These are phyloP conservation scores for Hetaerina americana DNA, from an alignment of 1,140 invertebrate species.

Conservation along the genomic window DNA sequence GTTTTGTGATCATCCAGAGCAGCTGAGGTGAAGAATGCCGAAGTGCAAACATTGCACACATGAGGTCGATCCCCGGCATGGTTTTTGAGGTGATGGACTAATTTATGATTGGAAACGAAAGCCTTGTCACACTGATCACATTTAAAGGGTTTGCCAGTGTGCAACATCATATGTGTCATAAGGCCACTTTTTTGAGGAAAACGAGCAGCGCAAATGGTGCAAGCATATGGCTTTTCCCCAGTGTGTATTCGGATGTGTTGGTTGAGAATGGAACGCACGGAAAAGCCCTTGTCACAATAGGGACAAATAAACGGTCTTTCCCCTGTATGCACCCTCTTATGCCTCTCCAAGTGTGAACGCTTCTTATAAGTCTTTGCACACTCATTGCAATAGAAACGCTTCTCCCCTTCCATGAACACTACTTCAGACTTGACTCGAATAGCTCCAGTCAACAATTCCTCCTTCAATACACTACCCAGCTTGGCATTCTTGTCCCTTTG, in stretches of 20 bases:
- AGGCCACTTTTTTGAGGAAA: slow-evolving; percentile 41
- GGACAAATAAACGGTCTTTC: slow-evolving; percentile 34
- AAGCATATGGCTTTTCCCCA: slow-evolving; percentile 32
- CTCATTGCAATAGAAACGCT: slow-evolving; percentile 21
- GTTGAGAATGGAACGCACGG: slow-evolving; percentile 19
- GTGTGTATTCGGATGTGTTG: slow-evolving; percentile 29
- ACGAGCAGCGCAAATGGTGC: slow-evolving; percentile 28
- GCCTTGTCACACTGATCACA: slow-evolving; percentile 43
- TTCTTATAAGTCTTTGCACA: slow-evolving; percentile 29
- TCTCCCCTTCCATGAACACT: slow-evolving; percentile 1
- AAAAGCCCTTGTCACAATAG: slow-evolving; percentile 33
- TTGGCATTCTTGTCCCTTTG: not conserved
- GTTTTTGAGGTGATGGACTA: slow-evolving; percentile 36
- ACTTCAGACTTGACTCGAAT: not conserved
- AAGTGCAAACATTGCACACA: slow-evolving; percentile 32
- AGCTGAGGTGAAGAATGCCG: slow-evolving; percentile 13
- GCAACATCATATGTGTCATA: slow-evolving; percentile 35
- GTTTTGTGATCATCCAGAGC: slow-evolving; percentile 9
- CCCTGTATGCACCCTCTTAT: slow-evolving; percentile 29
- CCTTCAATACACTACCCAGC: not conserved
- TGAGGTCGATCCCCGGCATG: slow-evolving; percentile 34
- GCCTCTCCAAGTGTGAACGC: slow-evolving; percentile 29
- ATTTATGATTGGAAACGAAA: slow-evolving; percentile 48
- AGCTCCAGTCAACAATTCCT: not conserved
- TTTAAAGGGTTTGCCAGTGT: slow-evolving; percentile 31